Evolutionary conservation across 2,888 invertebrate species (phyloP).

Genomic region (Therioaphis trifolii): DNA sequence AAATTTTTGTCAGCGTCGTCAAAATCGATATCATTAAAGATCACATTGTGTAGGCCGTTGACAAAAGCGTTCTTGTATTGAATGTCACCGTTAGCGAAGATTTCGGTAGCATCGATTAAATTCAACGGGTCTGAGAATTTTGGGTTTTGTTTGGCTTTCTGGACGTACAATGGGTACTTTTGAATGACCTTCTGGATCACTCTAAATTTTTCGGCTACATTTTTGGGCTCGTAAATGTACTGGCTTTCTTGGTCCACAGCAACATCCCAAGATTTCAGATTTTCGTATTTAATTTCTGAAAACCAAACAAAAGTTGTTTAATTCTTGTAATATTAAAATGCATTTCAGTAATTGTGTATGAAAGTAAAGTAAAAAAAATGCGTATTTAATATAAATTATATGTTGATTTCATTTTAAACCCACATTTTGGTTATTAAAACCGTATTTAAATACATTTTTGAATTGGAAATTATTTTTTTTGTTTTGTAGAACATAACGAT

Average conservation of each 20-base stretch:
- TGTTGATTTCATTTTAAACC: too few relatives aligned
- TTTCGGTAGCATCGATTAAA: conserved; percentile 17
- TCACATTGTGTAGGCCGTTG: neutral
- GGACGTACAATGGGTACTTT: neutral
- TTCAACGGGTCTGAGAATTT: conserved; percentile 19
- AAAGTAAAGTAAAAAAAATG: too few relatives aligned
- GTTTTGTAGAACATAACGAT: too few relatives aligned
- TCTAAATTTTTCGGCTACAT: neutral
- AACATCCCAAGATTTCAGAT: neutral
- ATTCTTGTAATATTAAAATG: too few relatives aligned
- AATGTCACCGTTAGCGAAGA: conserved; percentile 24
- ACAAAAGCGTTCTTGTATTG: conserved; percentile 19
- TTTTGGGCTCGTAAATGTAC: neutral
- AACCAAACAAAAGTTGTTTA: neutral
- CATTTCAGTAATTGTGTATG: too few relatives aligned
- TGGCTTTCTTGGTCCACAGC: neutral
- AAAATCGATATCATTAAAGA: neutral
- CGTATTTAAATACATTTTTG: too few relatives aligned
- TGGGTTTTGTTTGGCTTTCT: neutral
- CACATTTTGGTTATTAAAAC: too few relatives aligned
- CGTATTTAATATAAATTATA: too few relatives aligned
- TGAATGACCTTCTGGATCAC: neutral
- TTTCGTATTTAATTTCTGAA: conserved; percentile 23
- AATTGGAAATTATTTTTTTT: too few relatives aligned
- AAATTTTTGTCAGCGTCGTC: neutral